A percentile compares a stretch with the other conserved stretches of the same genome.
Conservation (phyloP, 2,797 vertebrate species). For the Scolopax rusticola region DNA sequence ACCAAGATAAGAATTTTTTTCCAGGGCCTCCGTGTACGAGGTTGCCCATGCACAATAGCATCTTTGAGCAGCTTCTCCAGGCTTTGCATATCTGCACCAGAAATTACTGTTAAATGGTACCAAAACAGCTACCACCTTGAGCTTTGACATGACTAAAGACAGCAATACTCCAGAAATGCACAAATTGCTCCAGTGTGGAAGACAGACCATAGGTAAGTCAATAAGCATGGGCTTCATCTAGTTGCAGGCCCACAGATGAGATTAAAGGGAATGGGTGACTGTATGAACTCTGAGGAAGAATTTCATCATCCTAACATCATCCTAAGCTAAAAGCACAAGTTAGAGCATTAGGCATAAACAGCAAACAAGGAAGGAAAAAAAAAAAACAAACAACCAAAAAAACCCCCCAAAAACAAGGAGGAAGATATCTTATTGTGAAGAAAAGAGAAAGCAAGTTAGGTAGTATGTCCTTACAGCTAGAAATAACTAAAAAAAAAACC, state of each 20-base stretch:
- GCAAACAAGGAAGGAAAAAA: neutral
- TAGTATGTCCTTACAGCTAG: neutral
- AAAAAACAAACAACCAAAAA: accelerated
- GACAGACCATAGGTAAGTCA: neutral
- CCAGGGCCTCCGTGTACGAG: slow-evolving; percentile 95
- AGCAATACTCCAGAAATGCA: slow-evolving; percentile 23
- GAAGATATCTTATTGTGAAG: neutral
- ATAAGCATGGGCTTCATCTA: neutral
- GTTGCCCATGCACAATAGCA: slow-evolving; percentile 95
- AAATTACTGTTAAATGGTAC: slow-evolving; percentile 70
- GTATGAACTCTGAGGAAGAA: neutral
- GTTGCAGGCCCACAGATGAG: neutral
- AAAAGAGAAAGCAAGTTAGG: neutral
- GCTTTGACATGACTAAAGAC: slow-evolving; percentile 28
- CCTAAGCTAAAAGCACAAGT: neutral
- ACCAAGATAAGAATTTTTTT: slow-evolving; percentile 98
- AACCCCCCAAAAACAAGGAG: neutral
- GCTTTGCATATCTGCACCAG: slow-evolving; percentile 93
- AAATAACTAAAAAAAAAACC: neutral
- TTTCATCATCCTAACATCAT: neutral
- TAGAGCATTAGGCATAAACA: neutral
- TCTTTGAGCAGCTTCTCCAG: slow-evolving; percentile 96
- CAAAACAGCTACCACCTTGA: slow-evolving; percentile 57
- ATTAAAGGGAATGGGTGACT: neutral
- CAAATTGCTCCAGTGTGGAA: neutral